Base-by-base conservation (phyloP, 2,113 vertebrate species). In the Halcyon senegalensis region DNA sequence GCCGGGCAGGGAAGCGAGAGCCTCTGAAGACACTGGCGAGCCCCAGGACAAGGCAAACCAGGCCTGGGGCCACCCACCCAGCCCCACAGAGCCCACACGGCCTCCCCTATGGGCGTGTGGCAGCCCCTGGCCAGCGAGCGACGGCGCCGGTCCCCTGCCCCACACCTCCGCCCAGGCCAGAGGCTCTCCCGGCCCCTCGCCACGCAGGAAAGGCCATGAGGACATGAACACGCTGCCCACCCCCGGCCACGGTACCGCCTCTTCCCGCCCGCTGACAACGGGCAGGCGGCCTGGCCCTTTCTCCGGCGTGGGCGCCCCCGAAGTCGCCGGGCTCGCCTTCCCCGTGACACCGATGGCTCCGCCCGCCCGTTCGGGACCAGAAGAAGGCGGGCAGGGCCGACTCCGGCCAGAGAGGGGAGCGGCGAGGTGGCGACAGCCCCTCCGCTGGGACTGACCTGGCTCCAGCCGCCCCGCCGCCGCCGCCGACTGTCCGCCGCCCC, bases 371-470 rank as follows among this genome's bases (percentile, higher is more conserved):
- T 67, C 3, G 19, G 17, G 33, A 35, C 51, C 56, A 10, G 3
- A 14, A 8, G 13, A 12, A 8, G 13, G 10, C 50, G 39, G 87
- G 2, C 44, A 35, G 64, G 10, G 31, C 55, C 37, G 64, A 84
- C 30, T 19, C 4, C 2, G 14, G 3, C 1, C 8, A 16, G 14
- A 5, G 28, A 58, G 53, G 43, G 9, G 15, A 12, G 4, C 12
- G 7, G 7, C 5, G 11, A 1, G 2, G 19, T 23, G 5, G 9
- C 7, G 4, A 7, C 25, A 1, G 28, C n/a, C 5, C 8, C 27
- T 4, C 10, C 9, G 21, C 39, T 35, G 2, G 7, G 0, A 53
- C 94, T 9, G 12, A 87, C 78, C 82, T 30, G 35, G 1, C 43
- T 46, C 28, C 64, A 17, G 41, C 48, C 25, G 41, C 77, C 9